Evolutionary conservation across 2,888 invertebrate species (phyloP).

Genomic region (Pterobdella sp.): DNA sequence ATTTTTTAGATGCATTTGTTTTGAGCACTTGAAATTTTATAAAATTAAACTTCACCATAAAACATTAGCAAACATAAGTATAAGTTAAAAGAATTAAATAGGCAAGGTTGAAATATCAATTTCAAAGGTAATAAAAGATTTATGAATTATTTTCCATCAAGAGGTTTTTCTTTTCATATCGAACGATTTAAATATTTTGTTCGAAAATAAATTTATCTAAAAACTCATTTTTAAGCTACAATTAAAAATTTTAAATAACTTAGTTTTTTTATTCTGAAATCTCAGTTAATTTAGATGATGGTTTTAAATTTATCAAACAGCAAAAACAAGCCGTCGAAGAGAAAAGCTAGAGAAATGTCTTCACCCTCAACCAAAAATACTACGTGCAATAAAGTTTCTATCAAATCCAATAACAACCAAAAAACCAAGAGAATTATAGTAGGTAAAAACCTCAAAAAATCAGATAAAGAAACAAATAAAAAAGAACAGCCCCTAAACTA

Average conservation of each 20-base stretch:
- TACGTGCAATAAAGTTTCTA: neutral
- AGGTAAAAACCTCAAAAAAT: neutral
- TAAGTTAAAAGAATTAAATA: too few relatives aligned
- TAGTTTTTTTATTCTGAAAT: neutral
- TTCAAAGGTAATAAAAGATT: too few relatives aligned
- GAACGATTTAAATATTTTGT: too few relatives aligned
- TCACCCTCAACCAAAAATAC: neutral
- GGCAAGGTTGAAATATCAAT: too few relatives aligned
- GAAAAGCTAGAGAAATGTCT: neutral
- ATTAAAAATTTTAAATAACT: neutral
- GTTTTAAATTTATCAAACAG: neutral
- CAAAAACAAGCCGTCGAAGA: neutral
- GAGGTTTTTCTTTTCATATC: too few relatives aligned
- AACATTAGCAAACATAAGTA: neutral
- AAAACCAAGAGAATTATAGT: neutral
- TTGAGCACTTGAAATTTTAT: too few relatives aligned
- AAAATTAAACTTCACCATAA: neutral
- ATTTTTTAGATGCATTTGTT: too few relatives aligned
- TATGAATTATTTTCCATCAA: too few relatives aligned
- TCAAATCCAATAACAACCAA: neutral
- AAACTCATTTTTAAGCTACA: too few relatives aligned
- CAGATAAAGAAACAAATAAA: neutral
- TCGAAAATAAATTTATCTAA: too few relatives aligned
- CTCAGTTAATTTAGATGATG: too few relatives aligned
- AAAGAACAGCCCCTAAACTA: neutral